Evolutionary conservation across 2,888 invertebrate species (phyloP), one percentile per base, ranked within the genome.

Genomic region (Phyllotreta cruciferae): DNA sequence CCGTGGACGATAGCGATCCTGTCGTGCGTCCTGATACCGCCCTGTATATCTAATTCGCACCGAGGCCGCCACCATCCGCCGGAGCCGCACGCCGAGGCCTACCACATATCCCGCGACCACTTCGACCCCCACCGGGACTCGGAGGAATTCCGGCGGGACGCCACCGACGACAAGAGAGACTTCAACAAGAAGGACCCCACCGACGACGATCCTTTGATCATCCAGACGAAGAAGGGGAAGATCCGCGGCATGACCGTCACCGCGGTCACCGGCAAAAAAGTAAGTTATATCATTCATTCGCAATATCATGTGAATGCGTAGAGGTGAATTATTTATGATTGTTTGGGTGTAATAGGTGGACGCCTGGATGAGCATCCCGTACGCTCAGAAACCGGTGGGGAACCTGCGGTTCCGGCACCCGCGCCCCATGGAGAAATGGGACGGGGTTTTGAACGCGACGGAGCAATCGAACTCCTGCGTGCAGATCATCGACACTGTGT

Each of bases 401-500:
- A 85, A 88, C 71, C 83, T 93, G 67, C 64, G 76, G 56, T 78
- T 77, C 62, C 88, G 93, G 67, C 94, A 95, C 80, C 95, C 95
- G 8, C 85, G 91, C 72, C 93, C 94, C 0, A 86, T 88, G 45
- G 92, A 93, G 72, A 87, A 85, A 75, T 96, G 93, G 96, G 89
- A 88, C 61, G 86, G 86, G 73, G 86, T 93, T 54, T 81, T 91
- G 66, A 93, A 96, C 80, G 88, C 95, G 38, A 94, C 93, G 9
- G 85, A 85, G 76, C 87, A 88, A 78, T 95, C 96, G 67, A 94
- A 94, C 79, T 88, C 93, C 66, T 97, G 97, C 85, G 90, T 91
- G 76, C 96, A 97, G 84, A 92, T 92, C 71, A 85, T 91, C 75
- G 96, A 97, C 84, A 92, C 91, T 0, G 89, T 93, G 69, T 96